Percentiles rank a stretch among this genome's conserved stretches.
Conservation (phyloP, 2,797 vertebrate species). For the Poecilia wingei region DNA sequence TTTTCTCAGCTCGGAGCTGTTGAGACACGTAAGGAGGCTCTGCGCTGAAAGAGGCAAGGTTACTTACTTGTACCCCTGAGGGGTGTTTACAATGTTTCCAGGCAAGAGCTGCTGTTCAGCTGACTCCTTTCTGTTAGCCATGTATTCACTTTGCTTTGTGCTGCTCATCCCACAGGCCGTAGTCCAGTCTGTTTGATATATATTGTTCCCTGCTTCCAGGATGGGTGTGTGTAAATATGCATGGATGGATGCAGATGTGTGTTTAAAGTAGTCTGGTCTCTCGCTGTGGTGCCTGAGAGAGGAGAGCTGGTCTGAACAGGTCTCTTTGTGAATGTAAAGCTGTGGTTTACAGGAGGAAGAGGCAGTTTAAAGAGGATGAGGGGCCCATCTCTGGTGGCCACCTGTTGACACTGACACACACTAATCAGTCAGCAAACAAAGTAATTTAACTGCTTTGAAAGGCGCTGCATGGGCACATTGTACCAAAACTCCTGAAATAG, state of each 20-base stretch:
- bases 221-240: constrained; percentile 2
- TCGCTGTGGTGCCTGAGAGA: constrained; percentile 56
- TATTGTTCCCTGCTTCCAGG: constrained; percentile 6
- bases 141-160: constrained; percentile 23
- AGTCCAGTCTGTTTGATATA: constrained; percentile 32
- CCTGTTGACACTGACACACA: constrained; percentile 82
- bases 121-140: constrained; percentile 26
- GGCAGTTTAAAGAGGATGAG: constrained; percentile 51
- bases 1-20: constrained; percentile 55
- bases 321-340: constrained; percentile 69
- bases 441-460: constrained; percentile 77
- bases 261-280: constrained; percentile 43
- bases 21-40: constrained; percentile 58
- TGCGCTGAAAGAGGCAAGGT: constrained; percentile 56
- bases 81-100: constrained; percentile 33
- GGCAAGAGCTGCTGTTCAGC: constrained; percentile 41
- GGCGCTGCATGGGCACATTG: constrained; percentile 60
- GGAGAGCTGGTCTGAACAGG: constrained; percentile 78
- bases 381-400: constrained; percentile 73
- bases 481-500: constrained; percentile 69
- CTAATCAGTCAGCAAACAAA: constrained; percentile 83
- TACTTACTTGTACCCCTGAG: constrained; percentile 57
- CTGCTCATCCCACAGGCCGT: constrained; percentile 40
- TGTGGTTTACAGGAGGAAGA: constrained; percentile 68
- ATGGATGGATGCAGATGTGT: constrained; percentile 21